Evolutionary conservation across 2,888 invertebrate species (phyloP).

Genomic region (Meganola albula): DNA sequence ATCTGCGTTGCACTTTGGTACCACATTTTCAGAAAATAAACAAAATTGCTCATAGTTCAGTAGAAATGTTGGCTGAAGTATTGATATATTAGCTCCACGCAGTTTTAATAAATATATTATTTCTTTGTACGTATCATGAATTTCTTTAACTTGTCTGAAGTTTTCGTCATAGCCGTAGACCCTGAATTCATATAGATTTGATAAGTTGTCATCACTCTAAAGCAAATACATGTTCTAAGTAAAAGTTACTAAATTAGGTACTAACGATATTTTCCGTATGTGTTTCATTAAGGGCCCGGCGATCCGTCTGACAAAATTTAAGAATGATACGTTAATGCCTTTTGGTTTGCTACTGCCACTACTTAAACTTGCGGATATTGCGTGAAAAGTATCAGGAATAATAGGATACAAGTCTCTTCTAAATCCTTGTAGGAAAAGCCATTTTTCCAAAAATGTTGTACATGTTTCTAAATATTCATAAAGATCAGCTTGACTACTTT

Average conservation of each 20-base stretch:
- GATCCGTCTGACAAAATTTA: conserved; percentile 59
- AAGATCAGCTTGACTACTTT: conserved; percentile 38
- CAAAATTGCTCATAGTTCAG: conserved; percentile 61
- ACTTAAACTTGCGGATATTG: conserved; percentile 47
- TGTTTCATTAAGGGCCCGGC: conserved; percentile 67
- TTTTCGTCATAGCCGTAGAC: conserved; percentile 45
- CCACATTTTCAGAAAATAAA: conserved; percentile 45
- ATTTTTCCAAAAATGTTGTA: conserved; percentile 56
- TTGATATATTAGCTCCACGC: conserved; percentile 55
- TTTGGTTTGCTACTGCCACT: conserved; percentile 46
- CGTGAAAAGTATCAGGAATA: conserved; percentile 65
- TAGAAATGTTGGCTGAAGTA: conserved; percentile 53
- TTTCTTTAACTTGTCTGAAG: conserved; percentile 54
- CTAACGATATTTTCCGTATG: conserved; percentile 54
- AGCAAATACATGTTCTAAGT: conserved; percentile 5
- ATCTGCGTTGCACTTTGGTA: conserved; percentile 52
- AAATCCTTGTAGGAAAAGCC: conserved; percentile 72
- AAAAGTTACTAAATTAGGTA: conserved; percentile 14
- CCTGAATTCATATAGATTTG: conserved; percentile 31
- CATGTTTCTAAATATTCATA: conserved; percentile 52
- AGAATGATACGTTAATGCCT: conserved; percentile 59
- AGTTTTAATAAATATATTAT: conserved; percentile 50
- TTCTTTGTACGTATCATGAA: conserved; percentile 59
- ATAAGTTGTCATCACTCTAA: background rate
- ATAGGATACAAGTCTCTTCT: conserved; percentile 62